phyloP scores from a whole-genome alignment of 2,888 invertebrate species.

The Caenorhabditis panamensis region DNA sequence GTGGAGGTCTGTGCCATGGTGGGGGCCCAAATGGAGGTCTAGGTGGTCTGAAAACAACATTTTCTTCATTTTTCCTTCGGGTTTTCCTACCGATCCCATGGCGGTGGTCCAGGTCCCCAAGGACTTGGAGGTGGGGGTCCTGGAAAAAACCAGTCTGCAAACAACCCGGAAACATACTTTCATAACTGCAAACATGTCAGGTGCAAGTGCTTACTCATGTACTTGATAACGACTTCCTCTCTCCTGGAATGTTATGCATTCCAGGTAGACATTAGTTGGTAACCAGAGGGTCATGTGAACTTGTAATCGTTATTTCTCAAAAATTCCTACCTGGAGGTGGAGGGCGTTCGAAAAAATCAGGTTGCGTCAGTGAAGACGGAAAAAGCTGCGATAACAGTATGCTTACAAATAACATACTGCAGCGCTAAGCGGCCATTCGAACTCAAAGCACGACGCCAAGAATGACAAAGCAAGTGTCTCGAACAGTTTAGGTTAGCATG shows the following conservation, averaged over 20 bases:
- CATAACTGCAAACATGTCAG: background rate
- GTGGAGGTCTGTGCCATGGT: conserved; percentile 56
- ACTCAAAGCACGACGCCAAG: conserved; percentile 6
- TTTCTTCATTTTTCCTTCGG: background rate
- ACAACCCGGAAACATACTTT: conserved; percentile 13
- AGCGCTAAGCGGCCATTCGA: conserved; percentile 5
- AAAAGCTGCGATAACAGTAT: conserved; percentile 48
- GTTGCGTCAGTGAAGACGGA: conserved; percentile 54
- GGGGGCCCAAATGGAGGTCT: conserved; percentile 47
- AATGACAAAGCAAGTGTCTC: background rate
- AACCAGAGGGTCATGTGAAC: conserved; percentile 14
- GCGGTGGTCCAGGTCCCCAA: conserved; percentile 49
- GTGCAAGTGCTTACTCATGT: background rate
- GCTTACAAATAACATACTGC: conserved; percentile 56
- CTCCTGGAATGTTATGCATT: conserved; percentile 4
- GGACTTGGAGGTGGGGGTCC: conserved; percentile 42
- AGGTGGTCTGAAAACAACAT: conserved; percentile 11
- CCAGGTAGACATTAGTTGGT: background rate
- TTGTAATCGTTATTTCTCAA: background rate
- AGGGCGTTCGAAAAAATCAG: conserved; percentile 59
- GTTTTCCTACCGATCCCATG: conserved; percentile 44
- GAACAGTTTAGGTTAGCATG: conserved; percentile 21
- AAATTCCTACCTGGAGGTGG: conserved; percentile 54
- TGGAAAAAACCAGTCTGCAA: conserved; percentile 60
- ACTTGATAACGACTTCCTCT: conserved; percentile 38